These are phyloP conservation scores for Bolinopsis microptera DNA, from an alignment of 37 sponge, comb jelly and placozoan genomes.

Conservation along the genomic window DNA sequence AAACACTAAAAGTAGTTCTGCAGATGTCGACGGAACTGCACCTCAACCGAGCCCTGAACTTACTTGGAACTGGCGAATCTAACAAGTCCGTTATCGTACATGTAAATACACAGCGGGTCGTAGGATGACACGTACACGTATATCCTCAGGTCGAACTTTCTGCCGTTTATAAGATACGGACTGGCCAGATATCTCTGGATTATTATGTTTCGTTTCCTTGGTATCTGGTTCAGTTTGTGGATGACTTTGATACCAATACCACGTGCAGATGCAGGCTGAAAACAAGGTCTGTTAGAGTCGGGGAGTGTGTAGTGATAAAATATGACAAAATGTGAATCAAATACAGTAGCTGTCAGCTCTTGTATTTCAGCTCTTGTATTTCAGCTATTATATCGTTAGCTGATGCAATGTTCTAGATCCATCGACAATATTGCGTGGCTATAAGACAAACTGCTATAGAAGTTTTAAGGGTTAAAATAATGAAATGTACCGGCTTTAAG, in stretches of 20 bases:
- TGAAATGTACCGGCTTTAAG: no score
- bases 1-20: no score
- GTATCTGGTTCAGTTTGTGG: conserved; percentile 82
- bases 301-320: not conserved
- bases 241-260: conserved; percentile 89
- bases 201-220: conserved; percentile 76
- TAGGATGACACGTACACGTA: conserved; percentile 90
- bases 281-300: not conserved
- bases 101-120: conserved; percentile 89
- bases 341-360: no score
- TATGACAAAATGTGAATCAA: not conserved
- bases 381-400: no score
- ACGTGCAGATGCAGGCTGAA: conserved; percentile 92
- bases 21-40: no score
- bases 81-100: conserved; percentile 89
- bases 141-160: conserved; percentile 94
- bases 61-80: conserved; percentile 93
- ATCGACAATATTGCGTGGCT: no score
- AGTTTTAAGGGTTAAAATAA: no score
- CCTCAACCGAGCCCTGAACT: no score
- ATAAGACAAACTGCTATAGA: no score
- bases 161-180: conserved; percentile 88
- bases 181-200: conserved; percentile 88
- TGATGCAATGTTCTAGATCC: no score
- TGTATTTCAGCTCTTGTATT: no score